Base-by-base conservation (phyloP, 2,113 vertebrate species). In the Boleophthalmus pectinirostris region DNA sequence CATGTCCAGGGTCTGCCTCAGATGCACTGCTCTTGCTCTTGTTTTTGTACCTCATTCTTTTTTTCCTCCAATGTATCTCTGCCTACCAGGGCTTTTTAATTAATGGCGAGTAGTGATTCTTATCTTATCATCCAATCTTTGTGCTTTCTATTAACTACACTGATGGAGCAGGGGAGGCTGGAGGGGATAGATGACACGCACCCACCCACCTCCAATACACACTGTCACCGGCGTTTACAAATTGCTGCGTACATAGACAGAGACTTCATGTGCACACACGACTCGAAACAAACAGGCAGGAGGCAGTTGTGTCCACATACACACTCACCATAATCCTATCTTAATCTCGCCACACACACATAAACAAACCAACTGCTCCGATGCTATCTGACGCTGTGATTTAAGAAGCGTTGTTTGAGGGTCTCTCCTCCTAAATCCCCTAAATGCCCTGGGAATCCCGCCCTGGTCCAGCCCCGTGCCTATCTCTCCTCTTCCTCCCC, bases 121-220 rank as follows among this genome's bases (percentile, higher is more conserved):
- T 91, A 92, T 93, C 91, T 93, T 92, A 92, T 93, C 91, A 83
- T 79, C 75, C 82, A 79, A 94, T 93, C 82, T 72, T 77, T 88
- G 82, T 85, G 80, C 82, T 90, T 90, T 90, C 83, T 89, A 89
- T 91, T 92, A 91, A 87, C 81, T 69, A 82, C 86, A 70, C 77
- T 80, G 82, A 81, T 69, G 77, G 82, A 73, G 87, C 72, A 79
- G 83, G 61, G 80, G 86, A 80, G 82, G 82, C 79, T 75, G 80
- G 60, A 73, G 85, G 80, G 72, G 78, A 80, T 88, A 60, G 71
- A 83, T 89, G 64, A 51, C 82, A 78, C 73, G 54, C 67, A 60
- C 72, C 43, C 72, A 56, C 66, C 33, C 63, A 61, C 33, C 58
- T 61, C 43, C 33, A 35, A 64, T 43, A 33, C 38, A 25, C 29